Conservation (phyloP, 2,113 vertebrate genomes). For the Pseudolaguvia tuberculata region DNA sequence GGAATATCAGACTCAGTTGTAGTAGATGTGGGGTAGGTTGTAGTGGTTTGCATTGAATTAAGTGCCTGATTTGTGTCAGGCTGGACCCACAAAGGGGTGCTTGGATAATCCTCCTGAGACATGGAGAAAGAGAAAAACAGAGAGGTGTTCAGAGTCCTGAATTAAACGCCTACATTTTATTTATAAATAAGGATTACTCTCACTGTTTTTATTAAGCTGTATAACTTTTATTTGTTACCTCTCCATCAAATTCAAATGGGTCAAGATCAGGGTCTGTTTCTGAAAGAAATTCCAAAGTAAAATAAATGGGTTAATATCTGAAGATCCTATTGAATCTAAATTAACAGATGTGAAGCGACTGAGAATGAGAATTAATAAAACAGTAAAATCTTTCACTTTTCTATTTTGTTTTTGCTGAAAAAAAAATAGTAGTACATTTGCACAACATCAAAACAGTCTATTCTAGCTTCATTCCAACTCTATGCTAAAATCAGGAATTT, state of each 20-base stretch:
- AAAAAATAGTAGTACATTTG: too few species aligned
- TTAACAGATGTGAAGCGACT: not conserved
- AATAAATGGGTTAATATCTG: slow-evolving; percentile 36
- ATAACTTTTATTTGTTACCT: slow-evolving; percentile 50
- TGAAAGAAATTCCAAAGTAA: slow-evolving; percentile 53
- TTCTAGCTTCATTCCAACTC: not conserved
- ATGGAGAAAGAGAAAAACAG: slow-evolving; percentile 12
- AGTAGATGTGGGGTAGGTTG: slow-evolving; percentile 14
- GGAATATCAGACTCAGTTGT: slow-evolving; percentile 17
- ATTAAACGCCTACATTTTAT: not conserved
- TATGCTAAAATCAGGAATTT: not conserved
- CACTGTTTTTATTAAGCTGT: not conserved
- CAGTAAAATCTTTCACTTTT: not conserved
- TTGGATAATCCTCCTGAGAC: slow-evolving; percentile 52
- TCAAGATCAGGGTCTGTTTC: slow-evolving; percentile 51
- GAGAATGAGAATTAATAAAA: too few species aligned
- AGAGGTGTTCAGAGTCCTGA: not conserved
- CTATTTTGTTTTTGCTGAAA: too few species aligned
- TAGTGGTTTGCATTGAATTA: slow-evolving; percentile 34
- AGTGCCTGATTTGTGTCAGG: slow-evolving; percentile 43
- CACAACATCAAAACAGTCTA: not conserved
- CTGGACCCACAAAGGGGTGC: slow-evolving; percentile 48
- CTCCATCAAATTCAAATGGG: slow-evolving; percentile 53
- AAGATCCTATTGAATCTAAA: not conserved
- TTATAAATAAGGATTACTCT: not conserved